phyloP scores from a whole-genome alignment of 2,888 invertebrate genomes.

The Dasypolia templi region DNA sequence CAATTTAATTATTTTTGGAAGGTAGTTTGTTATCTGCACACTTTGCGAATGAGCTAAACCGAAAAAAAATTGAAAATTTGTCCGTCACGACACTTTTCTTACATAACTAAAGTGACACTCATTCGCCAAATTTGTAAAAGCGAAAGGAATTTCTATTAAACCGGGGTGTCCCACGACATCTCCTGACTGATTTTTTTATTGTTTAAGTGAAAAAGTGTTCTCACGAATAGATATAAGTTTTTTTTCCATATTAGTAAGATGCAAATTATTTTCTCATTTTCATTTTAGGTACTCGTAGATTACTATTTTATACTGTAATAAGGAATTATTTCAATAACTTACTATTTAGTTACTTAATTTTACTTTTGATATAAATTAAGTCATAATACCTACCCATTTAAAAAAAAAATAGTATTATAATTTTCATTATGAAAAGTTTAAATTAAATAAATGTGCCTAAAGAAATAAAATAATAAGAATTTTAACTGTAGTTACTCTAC shows the following conservation, averaged over 20 bases:
- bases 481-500: background rate
- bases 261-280: too few relatives aligned
- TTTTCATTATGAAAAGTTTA: background rate
- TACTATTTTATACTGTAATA: background rate
- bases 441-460: background rate
- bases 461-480: background rate
- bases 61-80: background rate
- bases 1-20: background rate
- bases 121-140: background rate
- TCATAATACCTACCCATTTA: too few relatives aligned
- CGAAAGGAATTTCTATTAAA: background rate
- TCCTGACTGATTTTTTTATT: background rate
- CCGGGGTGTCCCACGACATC: too few relatives aligned
- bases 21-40: background rate
- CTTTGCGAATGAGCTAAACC: background rate
- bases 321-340: background rate
- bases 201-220: background rate
- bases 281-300: background rate
- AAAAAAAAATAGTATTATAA: background rate
- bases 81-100: too few relatives aligned
- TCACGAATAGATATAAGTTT: background rate
- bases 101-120: too few relatives aligned
- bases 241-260: background rate
- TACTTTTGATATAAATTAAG: background rate
- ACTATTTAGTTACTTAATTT: background rate